Conservation (phyloP, 2,113 vertebrate genomes). For the Aythya baeri region DNA sequence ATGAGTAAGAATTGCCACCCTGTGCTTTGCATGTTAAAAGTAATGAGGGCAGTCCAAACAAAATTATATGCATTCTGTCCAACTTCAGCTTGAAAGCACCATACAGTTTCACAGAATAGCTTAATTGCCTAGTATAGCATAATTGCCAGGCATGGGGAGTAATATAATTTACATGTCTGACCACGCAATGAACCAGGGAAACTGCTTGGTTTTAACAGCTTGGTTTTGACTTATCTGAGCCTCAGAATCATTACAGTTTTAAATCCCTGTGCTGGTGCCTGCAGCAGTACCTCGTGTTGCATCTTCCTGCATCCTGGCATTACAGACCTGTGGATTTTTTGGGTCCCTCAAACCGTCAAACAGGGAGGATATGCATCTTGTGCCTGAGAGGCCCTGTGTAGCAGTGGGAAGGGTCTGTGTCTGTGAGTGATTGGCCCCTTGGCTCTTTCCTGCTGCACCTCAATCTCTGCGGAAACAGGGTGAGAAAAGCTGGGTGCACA, state of each 20-base stretch:
- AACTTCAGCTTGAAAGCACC: constrained; percentile 31
- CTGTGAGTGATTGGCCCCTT: fast-evolving
- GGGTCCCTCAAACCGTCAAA: background rate
- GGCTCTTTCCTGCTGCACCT: background rate
- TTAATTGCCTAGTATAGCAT: constrained; percentile 17
- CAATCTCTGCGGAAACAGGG: background rate
- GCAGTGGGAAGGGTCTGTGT: background rate
- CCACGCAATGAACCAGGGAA: constrained; percentile 18
- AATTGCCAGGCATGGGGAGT: constrained; percentile 6
- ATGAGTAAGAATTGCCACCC: background rate
- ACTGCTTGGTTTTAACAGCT: background rate
- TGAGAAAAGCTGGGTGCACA: background rate
- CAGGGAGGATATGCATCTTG: fast-evolving
- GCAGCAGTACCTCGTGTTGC: background rate
- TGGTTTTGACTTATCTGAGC: constrained; percentile 20
- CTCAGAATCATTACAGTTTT: background rate
- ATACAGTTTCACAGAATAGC: background rate
- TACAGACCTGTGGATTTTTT: background rate
- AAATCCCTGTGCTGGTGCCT: background rate
- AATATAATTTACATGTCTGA: constrained; percentile 45
- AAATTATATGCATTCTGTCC: constrained; percentile 59
- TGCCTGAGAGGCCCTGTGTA: background rate
- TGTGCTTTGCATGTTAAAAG: constrained; percentile 64
- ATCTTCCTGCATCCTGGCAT: background rate
- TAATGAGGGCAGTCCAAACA: constrained; percentile 65